Evolutionary conservation across 2,888 invertebrate species (phyloP), one percentile per base, ranked within the genome.

Genomic region (Brachypterus glaber): DNA sequence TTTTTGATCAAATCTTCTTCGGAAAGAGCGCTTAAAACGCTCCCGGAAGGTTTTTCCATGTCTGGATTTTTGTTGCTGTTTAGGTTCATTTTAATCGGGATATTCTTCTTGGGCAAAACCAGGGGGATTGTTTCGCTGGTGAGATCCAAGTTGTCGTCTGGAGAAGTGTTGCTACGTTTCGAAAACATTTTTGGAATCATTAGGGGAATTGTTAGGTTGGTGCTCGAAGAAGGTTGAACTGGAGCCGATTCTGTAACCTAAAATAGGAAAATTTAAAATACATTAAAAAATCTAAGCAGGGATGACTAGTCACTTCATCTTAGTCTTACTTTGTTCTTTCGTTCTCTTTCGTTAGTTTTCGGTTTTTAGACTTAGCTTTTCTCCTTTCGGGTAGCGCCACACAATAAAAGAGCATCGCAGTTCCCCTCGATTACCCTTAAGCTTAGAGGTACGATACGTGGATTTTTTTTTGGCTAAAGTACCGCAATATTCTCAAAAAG

Each of bases 1-100:
- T 73, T 74, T 42, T 69, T 68, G 16, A 74, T 71, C 18, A 75
- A 52, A 47, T 76, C 75, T 40, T 69, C 67, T 49, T 74, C 74
- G 21, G 72, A 69, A 30, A 74, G 52, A 1, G 69, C 67, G 45
- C 73, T 68, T 18, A 74, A 51, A 3, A 72, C 70, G 44, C 70
- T 68, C 39, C 59, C 58, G 21, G 50, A 50, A 31, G 59, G 51
- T 39, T 50, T 40, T 37, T 50, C n/a, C 30, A 41, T 38, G 5
- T 44, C 46, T 5, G 25, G 2, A 4, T 43, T 40, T 2, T 47
- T 3, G n/a, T 49, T 44, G 27, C 43, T 49, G 3, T 51, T 44
- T 2, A 49, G 39, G 17, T 41, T 40, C 13, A 44, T 50, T 37
- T 53, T 59, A 4, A 51, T 37, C 45, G 54, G 53, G n/a, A 50